Evolutionary conservation across 2,888 invertebrate species (phyloP).

Genomic region (Folsomia manolachei): DNA sequence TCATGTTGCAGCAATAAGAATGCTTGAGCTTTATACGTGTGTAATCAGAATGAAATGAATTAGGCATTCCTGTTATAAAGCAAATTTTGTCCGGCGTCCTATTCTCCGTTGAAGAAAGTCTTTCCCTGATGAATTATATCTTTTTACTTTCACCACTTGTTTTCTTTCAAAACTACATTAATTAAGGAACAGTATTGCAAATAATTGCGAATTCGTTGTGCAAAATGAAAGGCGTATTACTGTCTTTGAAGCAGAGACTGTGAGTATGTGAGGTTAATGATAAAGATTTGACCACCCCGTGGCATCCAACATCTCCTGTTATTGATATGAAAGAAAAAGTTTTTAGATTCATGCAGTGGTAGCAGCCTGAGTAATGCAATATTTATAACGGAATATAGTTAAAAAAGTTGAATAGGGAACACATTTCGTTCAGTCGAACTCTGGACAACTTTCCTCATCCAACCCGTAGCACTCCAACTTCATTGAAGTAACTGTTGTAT

Average conservation of each 20-base stretch:
- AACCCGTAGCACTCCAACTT: not conserved
- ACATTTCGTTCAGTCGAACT: slow-evolving; percentile 3
- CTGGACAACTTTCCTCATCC: not conserved
- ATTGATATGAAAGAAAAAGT: not conserved
- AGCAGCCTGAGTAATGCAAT: slow-evolving; percentile 1
- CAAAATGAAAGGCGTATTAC: too few species aligned
- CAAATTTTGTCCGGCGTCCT: too few species aligned
- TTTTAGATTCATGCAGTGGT: not conserved
- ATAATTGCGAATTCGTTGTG: too few species aligned
- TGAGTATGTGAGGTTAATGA: not conserved
- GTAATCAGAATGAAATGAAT: too few species aligned
- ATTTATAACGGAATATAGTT: slow-evolving; percentile 12
- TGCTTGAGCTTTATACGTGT: too few species aligned
- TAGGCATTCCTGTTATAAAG: too few species aligned
- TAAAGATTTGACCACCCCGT: not conserved
- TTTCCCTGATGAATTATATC: too few species aligned
- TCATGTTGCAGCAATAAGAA: too few species aligned
- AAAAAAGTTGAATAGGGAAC: not conserved
- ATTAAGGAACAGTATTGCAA: too few species aligned
- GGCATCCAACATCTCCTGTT: not conserved
- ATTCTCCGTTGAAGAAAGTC: too few species aligned
- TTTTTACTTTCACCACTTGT: too few species aligned
- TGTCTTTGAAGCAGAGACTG: not conserved
- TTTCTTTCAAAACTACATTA: too few species aligned
- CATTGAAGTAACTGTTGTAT: not conserved